A percentile compares a stretch with the other conserved stretches of the same genome.
phyloP scores from a whole-genome alignment of 2,888 invertebrate genomes.

The Gymnosoma rotundatum region DNA sequence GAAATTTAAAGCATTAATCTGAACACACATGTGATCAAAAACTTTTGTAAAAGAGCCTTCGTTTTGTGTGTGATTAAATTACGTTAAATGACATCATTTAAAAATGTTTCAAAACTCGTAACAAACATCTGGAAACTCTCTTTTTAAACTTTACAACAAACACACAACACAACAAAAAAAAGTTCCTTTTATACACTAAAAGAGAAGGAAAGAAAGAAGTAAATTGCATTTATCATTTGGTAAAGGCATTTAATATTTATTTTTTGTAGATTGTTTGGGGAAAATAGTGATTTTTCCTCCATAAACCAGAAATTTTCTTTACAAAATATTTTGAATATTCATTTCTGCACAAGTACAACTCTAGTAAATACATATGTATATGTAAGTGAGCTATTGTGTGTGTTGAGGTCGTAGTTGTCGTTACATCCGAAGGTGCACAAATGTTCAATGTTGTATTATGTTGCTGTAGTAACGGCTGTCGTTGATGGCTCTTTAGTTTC shows the following conservation, averaged over 20 bases:
- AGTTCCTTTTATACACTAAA: not conserved
- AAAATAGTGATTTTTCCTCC: conserved; percentile 3
- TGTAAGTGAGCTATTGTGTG: not conserved
- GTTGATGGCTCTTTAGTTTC: conserved; percentile 68
- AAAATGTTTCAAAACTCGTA: not conserved
- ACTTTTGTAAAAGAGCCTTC: too few species aligned
- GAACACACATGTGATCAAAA: too few species aligned
- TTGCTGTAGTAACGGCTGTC: conserved; percentile 56
- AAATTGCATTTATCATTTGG: conserved; percentile 51
- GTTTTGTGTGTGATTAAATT: conserved; percentile 10
- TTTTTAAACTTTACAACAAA: not conserved
- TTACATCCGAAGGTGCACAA: conserved; percentile 53
- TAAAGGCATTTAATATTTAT: conserved; percentile 21
- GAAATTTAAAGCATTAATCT: too few species aligned
- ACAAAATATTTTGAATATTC: conserved; percentile 11
- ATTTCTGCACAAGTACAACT: not conserved
- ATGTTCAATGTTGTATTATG: conserved; percentile 53
- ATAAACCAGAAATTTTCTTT: not conserved
- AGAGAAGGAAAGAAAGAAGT: conserved; percentile 13
- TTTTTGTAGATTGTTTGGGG: not conserved
- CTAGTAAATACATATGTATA: not conserved
- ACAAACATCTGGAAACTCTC: conserved; percentile 39
- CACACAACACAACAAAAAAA: not conserved
- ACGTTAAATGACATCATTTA: not conserved
- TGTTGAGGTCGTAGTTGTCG: conserved; percentile 47